phyloP scores from a whole-genome alignment of 2,113 vertebrate species.

The Saguinus imperator region DNA sequence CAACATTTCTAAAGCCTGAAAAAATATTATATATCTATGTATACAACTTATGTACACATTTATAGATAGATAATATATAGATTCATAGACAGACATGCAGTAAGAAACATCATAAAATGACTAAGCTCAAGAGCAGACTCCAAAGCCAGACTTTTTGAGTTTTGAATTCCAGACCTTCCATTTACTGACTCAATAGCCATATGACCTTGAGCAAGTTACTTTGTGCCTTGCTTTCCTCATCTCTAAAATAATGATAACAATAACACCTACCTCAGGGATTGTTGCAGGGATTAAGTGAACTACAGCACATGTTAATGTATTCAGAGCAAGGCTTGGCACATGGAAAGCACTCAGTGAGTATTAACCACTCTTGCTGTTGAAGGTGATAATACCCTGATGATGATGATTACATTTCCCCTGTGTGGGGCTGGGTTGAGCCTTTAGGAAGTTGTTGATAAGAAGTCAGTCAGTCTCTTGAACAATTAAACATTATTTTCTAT shows the following conservation, averaged over 20 bases:
- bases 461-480: slow-evolving; percentile 10
- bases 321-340: neutral
- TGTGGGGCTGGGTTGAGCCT: neutral
- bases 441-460: slow-evolving; percentile 2
- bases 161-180: slow-evolving; percentile 16
- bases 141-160: slow-evolving; percentile 7
- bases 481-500: slow-evolving; percentile 23
- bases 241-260: slow-evolving; percentile 16
- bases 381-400: neutral
- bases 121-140: neutral
- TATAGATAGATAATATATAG: neutral
- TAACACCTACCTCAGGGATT: neutral
- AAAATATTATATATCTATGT: neutral
- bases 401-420: neutral
- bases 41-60: neutral
- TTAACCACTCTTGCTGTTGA: neutral
- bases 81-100: neutral
- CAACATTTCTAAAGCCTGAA: slow-evolving; percentile 7
- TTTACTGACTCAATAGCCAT: slow-evolving; percentile 10
- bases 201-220: slow-evolving; percentile 9
- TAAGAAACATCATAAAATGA: neutral
- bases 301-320: neutral
- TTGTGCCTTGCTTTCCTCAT: neutral
- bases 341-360: neutral
- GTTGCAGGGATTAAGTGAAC: slow-evolving; percentile 17